phyloP scores from a whole-genome alignment of 2,797 vertebrate genomes.

The Sebastes hubbsi region DNA sequence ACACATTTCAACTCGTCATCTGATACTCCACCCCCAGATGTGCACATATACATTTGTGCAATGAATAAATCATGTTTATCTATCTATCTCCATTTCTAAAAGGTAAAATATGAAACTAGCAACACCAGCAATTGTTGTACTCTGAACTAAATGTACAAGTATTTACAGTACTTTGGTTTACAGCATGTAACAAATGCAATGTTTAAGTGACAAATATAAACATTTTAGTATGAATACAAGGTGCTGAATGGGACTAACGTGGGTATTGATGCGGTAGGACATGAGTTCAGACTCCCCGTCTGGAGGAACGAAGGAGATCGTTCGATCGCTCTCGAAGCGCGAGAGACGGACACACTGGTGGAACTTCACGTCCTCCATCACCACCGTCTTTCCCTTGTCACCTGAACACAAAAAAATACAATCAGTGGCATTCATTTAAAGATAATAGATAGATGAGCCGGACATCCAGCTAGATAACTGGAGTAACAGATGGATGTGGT shows the following conservation, averaged over 20 bases:
- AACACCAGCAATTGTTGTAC: not conserved
- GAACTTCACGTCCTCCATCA: slow-evolving; percentile 95
- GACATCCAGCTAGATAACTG: not conserved
- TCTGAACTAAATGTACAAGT: not conserved
- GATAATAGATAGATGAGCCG: not conserved
- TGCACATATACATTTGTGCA: too few species aligned
- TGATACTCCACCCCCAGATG: too few species aligned
- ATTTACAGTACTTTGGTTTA: not conserved
- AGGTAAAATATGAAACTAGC: not conserved
- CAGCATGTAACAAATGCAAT: not conserved
- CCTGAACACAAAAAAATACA: slow-evolving; percentile 73
- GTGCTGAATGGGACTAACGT: slow-evolving; percentile 71
- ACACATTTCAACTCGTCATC: too few species aligned
- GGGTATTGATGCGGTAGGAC: slow-evolving; percentile 94
- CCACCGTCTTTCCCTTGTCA: slow-evolving; percentile 91
- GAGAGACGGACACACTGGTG: slow-evolving; percentile 95
- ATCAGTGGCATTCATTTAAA: not conserved
- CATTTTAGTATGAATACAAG: not conserved
- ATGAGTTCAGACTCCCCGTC: slow-evolving; percentile 95
- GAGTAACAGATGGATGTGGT: not conserved
- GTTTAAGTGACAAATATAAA: not conserved
- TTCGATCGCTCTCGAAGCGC: slow-evolving; percentile 92
- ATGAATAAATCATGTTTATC: too few species aligned
- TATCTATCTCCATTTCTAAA: not conserved
- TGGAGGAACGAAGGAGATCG: slow-evolving; percentile 94